Evolutionary conservation across 2,797 vertebrate species (phyloP), one percentile per base, ranked within the genome.

Genomic region (Huso huso): DNA sequence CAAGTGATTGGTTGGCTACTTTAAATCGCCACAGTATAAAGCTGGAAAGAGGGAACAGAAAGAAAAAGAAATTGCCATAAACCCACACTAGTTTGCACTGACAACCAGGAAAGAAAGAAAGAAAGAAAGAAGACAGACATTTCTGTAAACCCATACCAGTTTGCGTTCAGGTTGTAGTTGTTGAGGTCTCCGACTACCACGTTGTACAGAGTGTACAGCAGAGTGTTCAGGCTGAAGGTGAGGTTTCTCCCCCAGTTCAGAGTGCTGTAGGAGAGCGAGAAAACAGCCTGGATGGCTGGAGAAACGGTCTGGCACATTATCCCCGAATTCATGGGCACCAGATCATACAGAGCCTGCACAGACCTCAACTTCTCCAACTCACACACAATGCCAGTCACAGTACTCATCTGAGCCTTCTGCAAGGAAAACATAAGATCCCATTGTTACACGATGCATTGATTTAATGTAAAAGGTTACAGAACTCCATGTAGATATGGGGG

Each of bases 101-200:
- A 18, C 37, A 48, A 15, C 60, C 1, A 8, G 8, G 60, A 2
- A 8, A 18, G 60, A 7, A 57, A 57, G 15, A 61, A n/a, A 66
- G n/a, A 69, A 23, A 75, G 9, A 65, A 64, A 72, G 64, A 0
- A 66, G 8, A 23, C 18, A 11, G 10, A 49, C 51, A 10, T 6
- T 10, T 4, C 23, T 3, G 23, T 37, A 37, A 37, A 37, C 23
- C 12, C 15, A 10, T 83, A 90, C 90, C 90, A 91, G 72, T 82
- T 69, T 52, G 70, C 64, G 2, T 72, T 15, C 50, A 85, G 8
- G 2, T 74, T 10, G 74, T 88, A 91, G 71, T 71, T 75, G 23
- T 4, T 70, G 0, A 83, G 86, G 63, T 91, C 79, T 68, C 90
- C 90, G 0, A 91, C 13, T 55, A 89, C 10, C 6, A 75, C 64